phyloP scores from a whole-genome alignment of 37 sponge, comb jelly and placozoan species.

The Oopsacas minuta region DNA sequence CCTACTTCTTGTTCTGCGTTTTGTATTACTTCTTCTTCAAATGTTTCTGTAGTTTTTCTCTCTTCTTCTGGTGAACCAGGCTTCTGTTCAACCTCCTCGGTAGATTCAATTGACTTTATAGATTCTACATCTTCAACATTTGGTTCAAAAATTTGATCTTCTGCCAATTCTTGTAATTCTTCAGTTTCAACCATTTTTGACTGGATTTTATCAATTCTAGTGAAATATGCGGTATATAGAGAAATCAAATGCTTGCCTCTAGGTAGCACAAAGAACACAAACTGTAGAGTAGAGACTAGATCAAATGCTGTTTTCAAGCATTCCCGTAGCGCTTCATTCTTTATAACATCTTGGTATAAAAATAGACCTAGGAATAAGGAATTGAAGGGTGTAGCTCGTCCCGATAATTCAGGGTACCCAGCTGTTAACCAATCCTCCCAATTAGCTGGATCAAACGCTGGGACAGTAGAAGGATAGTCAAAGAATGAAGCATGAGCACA shows the following conservation, averaged over 20 bases:
- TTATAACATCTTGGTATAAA: constrained; percentile 55
- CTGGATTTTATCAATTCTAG: neutral
- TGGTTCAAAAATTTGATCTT: neutral
- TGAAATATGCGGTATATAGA: neutral
- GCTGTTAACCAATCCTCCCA: neutral
- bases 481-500: neutral
- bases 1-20: neutral
- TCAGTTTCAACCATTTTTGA: neutral
- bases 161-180: neutral
- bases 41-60: neutral
- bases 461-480: neutral
- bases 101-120: neutral
- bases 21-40: neutral
- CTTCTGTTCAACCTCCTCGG: neutral
- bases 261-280: constrained; percentile 28
- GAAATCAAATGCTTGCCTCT: neutral
- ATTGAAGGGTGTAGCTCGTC: constrained; percentile 51
- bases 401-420: neutral
- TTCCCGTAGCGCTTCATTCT: constrained; percentile 41
- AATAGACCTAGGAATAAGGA: constrained; percentile 72
- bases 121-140: neutral
- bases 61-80: neutral
- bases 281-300: constrained; percentile 52
- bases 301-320: constrained; percentile 53
- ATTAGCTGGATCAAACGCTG: neutral